Base-by-base conservation (phyloP, 2,797 vertebrate species). In the Clarias fuscus region DNA sequence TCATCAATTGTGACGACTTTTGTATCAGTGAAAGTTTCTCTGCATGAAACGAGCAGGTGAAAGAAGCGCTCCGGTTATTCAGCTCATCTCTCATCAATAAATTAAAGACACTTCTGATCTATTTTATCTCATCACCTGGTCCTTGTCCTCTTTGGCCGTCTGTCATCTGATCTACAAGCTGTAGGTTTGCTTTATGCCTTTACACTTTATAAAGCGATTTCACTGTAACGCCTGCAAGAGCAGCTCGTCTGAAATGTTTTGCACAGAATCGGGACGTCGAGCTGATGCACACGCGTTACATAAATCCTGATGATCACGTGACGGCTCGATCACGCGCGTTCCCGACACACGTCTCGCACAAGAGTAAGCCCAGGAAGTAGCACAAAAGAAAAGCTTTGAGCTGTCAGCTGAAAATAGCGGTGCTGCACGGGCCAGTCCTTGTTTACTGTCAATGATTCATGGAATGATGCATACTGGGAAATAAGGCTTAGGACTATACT, bases 331-430 rank as follows among this genome's bases (percentile, higher is more conserved):
- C 79, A 17, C 4, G 24, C 7, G 2, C 24, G 22, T 65, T 48
- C 37, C 78, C 3, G 24, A 65, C 37, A 64, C 61, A 0, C 11
- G 37, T 48, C 61, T 48, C 61, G 8, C 33, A 65, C 5, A 14
- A 18, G 61, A 8, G 5, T 17, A n/a, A 81, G 24, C 43, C 18
- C n/a, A 82, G 40, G 62, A 67, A 68, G 24, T 43, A 68, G 20
- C 40, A 67, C 64, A 68, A 68, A 30, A 68, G 11, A 7, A 82
- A 82, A 11, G 64, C 61, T 82, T 10, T 68, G 40, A 68, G 43
- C 80, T 68, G 6, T 56, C 64, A 33, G 64, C 64, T 82, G 80
- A 82, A 82, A 82, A 82, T 82, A 82, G 80, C 43, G 6, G 43
- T 2, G 27, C 8, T 27, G n/a, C 80, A 56, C 24, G 22, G 78